These are phyloP conservation scores for Geotrupes spiniger DNA, from an alignment of 2,888 invertebrate genomes.

Conservation along the genomic window DNA sequence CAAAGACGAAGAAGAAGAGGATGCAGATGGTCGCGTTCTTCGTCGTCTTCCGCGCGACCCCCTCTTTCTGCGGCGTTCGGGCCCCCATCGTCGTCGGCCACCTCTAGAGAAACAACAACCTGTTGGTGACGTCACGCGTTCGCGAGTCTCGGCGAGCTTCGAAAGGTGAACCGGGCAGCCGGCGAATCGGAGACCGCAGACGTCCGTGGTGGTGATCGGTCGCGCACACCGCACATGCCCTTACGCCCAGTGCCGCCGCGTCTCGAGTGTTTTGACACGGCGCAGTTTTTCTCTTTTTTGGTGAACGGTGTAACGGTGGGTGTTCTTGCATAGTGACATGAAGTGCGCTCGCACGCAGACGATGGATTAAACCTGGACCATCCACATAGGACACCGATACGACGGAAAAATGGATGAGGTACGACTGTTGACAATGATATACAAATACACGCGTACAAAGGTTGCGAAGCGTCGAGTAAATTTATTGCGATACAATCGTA, in stretches of 20 bases:
- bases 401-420: slow-evolving; percentile 20
- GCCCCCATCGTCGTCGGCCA: slow-evolving; percentile 43
- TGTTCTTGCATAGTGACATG: slow-evolving; percentile 4
- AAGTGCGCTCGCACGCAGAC: slow-evolving; percentile 9
- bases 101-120: slow-evolving; percentile 42
- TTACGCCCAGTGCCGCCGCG: slow-evolving; percentile 8
- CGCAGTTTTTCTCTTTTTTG: slow-evolving; percentile 1
- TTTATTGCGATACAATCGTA: too few relatives aligned
- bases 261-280: slow-evolving; percentile 5
- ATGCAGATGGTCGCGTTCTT: slow-evolving; percentile 17
- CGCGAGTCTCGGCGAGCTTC: slow-evolving; percentile 18
- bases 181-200: slow-evolving; percentile 16
- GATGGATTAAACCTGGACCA: slow-evolving; percentile 12
- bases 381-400: neutral
- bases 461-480: too few relatives aligned
- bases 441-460: too few relatives aligned
- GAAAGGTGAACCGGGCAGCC: slow-evolving; percentile 17
- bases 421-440: neutral
- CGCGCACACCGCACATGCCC: slow-evolving; percentile 3
- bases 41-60: slow-evolving; percentile 1
- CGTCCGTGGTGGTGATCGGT: slow-evolving; percentile 6
- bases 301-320: slow-evolving; percentile 18
- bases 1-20: slow-evolving; percentile 13
- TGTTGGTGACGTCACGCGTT: slow-evolving; percentile 44
- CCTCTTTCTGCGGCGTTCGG: slow-evolving; percentile 21